phyloP scores from a whole-genome alignment of 2,888 invertebrate genomes.

The Tetranychus truncatus region DNA sequence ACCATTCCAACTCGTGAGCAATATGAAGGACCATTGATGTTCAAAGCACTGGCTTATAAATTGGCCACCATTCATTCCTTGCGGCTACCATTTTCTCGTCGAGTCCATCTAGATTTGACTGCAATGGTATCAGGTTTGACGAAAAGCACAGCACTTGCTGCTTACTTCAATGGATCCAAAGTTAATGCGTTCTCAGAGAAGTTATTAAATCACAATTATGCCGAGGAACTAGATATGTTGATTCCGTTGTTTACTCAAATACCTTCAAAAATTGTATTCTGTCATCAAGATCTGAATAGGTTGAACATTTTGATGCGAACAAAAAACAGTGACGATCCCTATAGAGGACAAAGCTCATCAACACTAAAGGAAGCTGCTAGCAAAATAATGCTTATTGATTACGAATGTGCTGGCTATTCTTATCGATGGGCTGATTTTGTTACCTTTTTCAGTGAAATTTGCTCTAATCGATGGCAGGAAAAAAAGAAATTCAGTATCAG shows the following conservation, averaged over 20 bases:
- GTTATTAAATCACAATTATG: not conserved
- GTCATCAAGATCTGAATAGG: conserved; percentile 9
- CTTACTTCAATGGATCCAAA: not conserved
- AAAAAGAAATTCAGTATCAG: not conserved
- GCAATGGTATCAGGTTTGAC: not conserved
- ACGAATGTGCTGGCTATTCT: not conserved
- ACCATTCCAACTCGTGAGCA: not conserved
- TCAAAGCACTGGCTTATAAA: conserved; percentile 4
- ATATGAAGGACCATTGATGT: conserved; percentile 12
- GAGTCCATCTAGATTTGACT: not conserved
- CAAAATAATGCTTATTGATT: conserved; percentile 10
- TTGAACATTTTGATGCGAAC: not conserved
- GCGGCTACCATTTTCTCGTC: not conserved
- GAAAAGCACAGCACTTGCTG: not conserved
- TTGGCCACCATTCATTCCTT: not conserved
- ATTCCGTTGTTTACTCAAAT: not conserved
- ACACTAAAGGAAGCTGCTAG: not conserved
- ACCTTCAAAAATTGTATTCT: conserved; percentile 4
- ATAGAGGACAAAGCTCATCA: not conserved
- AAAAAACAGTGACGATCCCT: not conserved
- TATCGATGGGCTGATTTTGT: conserved; percentile 8
- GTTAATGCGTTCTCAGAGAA: not conserved
- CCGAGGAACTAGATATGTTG: not conserved
- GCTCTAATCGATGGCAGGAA: not conserved
- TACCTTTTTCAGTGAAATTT: not conserved